phyloP scores from a whole-genome alignment of 2,797 vertebrate species.

The Peromyscus melanophrys region DNA sequence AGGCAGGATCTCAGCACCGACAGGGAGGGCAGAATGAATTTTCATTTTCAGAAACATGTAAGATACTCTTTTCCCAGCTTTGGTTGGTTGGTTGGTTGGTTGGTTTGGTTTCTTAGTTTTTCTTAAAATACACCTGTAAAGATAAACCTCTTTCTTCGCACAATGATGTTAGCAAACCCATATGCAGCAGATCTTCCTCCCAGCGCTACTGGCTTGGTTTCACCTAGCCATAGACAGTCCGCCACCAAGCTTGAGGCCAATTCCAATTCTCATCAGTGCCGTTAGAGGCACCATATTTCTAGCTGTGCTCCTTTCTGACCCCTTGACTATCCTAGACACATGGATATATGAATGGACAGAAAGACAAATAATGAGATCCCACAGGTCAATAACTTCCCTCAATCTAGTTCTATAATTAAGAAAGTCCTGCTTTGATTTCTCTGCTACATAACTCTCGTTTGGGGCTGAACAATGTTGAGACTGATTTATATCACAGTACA shows the following conservation, averaged over 20 bases:
- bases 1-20: conserved; percentile 6
- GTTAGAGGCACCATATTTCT: conserved; percentile 54
- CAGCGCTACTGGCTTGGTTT: not conserved
- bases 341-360: conserved; percentile 74
- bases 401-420: conserved; percentile 69
- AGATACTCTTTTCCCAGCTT: not conserved
- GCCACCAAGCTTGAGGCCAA: not conserved
- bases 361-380: conserved; percentile 78
- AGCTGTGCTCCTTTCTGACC: conserved; percentile 51
- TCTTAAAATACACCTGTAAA: conserved; percentile 31
- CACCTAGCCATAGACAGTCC: not conserved
- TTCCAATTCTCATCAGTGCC: conserved; percentile 54
- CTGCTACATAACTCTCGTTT: conserved; percentile 55
- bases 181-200: not conserved
- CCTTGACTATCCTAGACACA: conserved; percentile 46
- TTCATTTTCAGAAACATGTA: conserved; percentile 62
- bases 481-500: conserved; percentile 50
- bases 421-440: conserved; percentile 70
- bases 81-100: not conserved
- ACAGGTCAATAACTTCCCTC: conserved; percentile 75
- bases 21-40: conserved; percentile 55
- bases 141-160: not conserved
- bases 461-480: not conserved
- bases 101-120: conserved; percentile 43
- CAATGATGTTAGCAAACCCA: not conserved